Evolutionary conservation across 2,113 vertebrate genomes (phyloP).

Genomic region (Numida meleagris): DNA sequence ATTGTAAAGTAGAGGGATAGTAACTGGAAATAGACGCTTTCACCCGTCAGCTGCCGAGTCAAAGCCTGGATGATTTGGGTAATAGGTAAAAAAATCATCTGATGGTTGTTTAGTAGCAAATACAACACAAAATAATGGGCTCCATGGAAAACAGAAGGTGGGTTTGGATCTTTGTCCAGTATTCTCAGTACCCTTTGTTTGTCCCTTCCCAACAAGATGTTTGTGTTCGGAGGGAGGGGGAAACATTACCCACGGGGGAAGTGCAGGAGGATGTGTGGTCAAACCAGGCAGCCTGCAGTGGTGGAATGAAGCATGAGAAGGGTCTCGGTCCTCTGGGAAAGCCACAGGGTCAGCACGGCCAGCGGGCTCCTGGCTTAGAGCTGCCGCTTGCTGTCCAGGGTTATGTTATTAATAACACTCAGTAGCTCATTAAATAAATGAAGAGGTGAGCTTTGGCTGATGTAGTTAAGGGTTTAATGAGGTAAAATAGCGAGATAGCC

Average conservation of each 20-base stretch:
- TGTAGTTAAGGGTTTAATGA: conserved; percentile 4
- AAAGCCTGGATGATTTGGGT: background rate
- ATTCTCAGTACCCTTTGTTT: background rate
- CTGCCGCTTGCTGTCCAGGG: background rate
- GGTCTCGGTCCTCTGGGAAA: background rate
- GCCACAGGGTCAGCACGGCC: fast-evolving
- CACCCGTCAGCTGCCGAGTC: background rate
- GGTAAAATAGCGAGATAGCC: background rate
- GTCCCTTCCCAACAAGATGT: background rate
- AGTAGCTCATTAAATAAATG: conserved; percentile 19
- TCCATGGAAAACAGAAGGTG: background rate
- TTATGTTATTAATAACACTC: background rate
- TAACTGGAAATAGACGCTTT: background rate
- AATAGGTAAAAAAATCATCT: background rate
- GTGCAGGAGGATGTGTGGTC: too few species aligned
- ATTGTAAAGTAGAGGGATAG: background rate
- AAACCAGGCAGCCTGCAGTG: background rate
- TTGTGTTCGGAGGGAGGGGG: background rate
- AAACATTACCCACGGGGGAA: background rate
- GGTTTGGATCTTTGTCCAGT: background rate
- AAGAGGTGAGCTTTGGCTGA: conserved; percentile 3
- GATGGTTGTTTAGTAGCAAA: background rate
- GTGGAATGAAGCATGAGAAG: background rate
- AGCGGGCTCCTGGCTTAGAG: background rate
- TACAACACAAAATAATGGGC: background rate